Evolutionary conservation across 23 tunicate species (phyloP), one percentile per base, ranked within the genome.

Genomic region (Styela clava): DNA sequence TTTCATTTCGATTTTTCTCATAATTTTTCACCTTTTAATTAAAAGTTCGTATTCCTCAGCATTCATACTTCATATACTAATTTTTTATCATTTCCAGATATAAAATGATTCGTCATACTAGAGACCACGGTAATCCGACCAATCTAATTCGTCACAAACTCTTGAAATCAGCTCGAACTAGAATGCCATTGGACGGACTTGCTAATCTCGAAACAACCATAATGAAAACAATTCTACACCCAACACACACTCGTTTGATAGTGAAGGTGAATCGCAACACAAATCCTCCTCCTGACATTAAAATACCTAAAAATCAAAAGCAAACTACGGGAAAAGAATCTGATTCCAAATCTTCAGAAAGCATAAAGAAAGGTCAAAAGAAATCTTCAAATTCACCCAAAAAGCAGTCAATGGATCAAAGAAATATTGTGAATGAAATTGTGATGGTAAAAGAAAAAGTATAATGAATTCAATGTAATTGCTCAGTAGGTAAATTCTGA

Each of bases 21-120:
- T n/a, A n/a, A n/a, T n/a, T n/a, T n/a, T n/a, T n/a, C n/a, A n/a
- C n/a, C n/a, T n/a, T n/a, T n/a, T n/a, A n/a, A n/a, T n/a, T n/a
- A n/a, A n/a, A n/a, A n/a, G n/a, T n/a, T n/a, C n/a, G n/a, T n/a
- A n/a, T n/a, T n/a, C n/a, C n/a, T n/a, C n/a, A n/a, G n/a, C n/a
- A n/a, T n/a, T n/a, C n/a, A n/a, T n/a, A n/a, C n/a, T n/a, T n/a
- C n/a, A n/a, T n/a, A n/a, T n/a, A n/a, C n/a, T n/a, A n/a, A n/a
- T n/a, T n/a, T n/a, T n/a, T n/a, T n/a, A n/a, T n/a, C n/a, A n/a
- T 78, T 35, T 65, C 67, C 33, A 87, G 91, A 82, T 87, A 87
- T 69, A 87, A 65, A 62, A 87, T 87, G 91, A 77, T 87, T 29
- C 83, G 74, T 2, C 91, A 87, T 51, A 33, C 33, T 2, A 82